These are phyloP conservation scores for Pherbina coryleti DNA, from an alignment of 2,888 invertebrate species.

Conservation along the genomic window DNA sequence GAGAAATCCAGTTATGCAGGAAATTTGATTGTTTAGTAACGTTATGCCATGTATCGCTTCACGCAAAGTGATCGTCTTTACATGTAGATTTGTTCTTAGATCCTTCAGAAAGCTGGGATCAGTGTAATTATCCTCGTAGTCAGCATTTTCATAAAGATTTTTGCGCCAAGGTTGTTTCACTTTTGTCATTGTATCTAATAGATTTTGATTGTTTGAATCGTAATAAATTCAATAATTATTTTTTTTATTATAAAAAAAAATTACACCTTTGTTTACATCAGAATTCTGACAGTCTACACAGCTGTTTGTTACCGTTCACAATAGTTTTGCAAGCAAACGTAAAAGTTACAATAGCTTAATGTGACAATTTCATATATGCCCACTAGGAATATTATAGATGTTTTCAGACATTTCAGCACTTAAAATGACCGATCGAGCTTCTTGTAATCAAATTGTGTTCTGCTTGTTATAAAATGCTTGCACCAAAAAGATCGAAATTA, in stretches of 20 bases:
- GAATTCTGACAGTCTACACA: neutral
- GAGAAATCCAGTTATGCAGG: constrained; percentile 80
- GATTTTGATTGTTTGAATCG: neutral
- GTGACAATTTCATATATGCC: no score
- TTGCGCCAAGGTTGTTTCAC: constrained; percentile 78
- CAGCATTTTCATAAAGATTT: constrained; percentile 88
- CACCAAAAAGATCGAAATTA: no score
- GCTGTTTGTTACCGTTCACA: neutral
- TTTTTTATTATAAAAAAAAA: neutral
- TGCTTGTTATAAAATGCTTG: no score
- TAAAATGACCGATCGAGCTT: no score
- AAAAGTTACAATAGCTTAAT: no score
- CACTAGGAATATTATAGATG: no score
- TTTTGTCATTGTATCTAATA: neutral
- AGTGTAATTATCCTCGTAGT: constrained; percentile 93
- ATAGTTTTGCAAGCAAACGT: neutral
- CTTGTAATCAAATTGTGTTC: no score
- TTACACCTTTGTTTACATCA: neutral
- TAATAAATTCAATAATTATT: neutral
- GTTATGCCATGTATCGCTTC: constrained; percentile 83
- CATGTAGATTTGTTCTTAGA: constrained; percentile 84
- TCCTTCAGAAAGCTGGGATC: constrained; percentile 88
- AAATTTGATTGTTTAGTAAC: constrained; percentile 83
- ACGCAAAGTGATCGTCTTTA: constrained; percentile 78
- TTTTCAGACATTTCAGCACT: no score